Conservation (phyloP, 2,797 vertebrate species). For the Aeoliscus strigatus region DNA sequence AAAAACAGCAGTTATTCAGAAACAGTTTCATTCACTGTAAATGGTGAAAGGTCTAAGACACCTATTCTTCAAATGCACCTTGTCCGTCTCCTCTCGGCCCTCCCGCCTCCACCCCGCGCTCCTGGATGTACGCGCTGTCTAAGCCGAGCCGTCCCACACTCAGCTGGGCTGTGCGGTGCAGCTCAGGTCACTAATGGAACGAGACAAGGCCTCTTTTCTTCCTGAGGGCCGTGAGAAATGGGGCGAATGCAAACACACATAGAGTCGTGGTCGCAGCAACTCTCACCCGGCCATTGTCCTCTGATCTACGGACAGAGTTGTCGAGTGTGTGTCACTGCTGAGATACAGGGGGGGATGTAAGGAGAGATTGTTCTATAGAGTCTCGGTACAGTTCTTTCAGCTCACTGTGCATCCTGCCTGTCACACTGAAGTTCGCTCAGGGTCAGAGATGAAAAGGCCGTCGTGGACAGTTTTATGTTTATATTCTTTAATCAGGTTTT, state of each 20-base stretch:
- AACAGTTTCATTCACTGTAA: too few relatives aligned
- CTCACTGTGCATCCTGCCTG: too few relatives aligned
- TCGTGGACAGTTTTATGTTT: too few relatives aligned
- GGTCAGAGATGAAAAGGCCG: too few relatives aligned
- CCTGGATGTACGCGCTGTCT: constrained; percentile 17
- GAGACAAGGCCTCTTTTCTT: constrained; percentile 66
- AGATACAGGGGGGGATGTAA: constrained; percentile 23
- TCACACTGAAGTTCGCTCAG: too few relatives aligned
- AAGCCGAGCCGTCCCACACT: constrained; percentile 35
- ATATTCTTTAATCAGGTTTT: too few relatives aligned
- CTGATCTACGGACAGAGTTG: constrained; percentile 33
- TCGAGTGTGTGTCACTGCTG: constrained; percentile 21
- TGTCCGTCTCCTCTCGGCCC: not conserved
- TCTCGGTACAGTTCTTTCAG: too few relatives aligned
- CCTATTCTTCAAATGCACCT: too few relatives aligned
- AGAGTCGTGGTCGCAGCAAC: constrained; percentile 43
- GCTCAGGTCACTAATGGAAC: constrained; percentile 57
- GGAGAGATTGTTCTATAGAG: constrained; percentile 15
- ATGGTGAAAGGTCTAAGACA: too few relatives aligned
- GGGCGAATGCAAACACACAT: constrained; percentile 17
- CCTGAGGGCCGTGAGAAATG: constrained; percentile 53
- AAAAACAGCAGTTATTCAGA: too few relatives aligned
- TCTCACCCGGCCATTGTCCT: constrained; percentile 49
- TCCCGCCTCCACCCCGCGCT: not conserved
- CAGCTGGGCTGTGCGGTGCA: constrained; percentile 19